phyloP scores from a whole-genome alignment of 2,888 invertebrate species.

The Nomada flava region DNA sequence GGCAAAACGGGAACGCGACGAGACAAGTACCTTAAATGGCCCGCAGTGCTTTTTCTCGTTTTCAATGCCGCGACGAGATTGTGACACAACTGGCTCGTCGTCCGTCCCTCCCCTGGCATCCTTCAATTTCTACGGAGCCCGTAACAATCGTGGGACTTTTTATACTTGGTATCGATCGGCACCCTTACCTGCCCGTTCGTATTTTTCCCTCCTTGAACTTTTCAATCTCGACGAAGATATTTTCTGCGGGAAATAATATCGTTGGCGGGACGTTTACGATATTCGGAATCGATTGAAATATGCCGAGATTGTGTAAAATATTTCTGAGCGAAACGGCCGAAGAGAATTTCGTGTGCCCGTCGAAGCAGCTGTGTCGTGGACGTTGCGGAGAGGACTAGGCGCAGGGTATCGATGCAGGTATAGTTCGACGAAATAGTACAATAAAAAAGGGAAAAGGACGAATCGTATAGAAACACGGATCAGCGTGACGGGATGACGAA shows the following conservation, averaged over 20 bases:
- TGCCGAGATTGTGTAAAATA: too few relatives aligned
- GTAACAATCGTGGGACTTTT: slow-evolving; percentile 28
- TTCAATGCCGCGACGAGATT: slow-evolving; percentile 67
- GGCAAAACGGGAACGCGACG: slow-evolving; percentile 63
- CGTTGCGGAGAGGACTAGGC: too few relatives aligned
- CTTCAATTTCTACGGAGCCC: slow-evolving; percentile 36
- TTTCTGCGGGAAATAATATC: background rate
- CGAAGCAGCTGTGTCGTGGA: too few relatives aligned
- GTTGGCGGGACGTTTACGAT: too few relatives aligned
- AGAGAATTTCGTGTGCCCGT: too few relatives aligned
- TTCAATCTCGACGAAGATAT: background rate
- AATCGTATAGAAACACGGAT: background rate
- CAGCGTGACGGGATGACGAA: background rate
- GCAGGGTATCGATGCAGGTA: background rate
- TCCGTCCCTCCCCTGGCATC: slow-evolving; percentile 29
- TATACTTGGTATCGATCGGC: background rate
- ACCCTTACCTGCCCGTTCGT: background rate
- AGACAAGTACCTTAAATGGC: slow-evolving; percentile 78
- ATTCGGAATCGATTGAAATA: too few relatives aligned
- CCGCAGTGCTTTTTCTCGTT: slow-evolving; percentile 68
- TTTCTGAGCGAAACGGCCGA: too few relatives aligned
- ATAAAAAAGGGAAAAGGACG: background rate
- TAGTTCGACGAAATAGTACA: background rate
- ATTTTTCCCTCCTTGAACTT: background rate
- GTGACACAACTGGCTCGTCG: slow-evolving; percentile 56